These are phyloP conservation scores for Antechinus flavipes DNA, from an alignment of 2,113 vertebrate genomes.

Conservation along the genomic window DNA sequence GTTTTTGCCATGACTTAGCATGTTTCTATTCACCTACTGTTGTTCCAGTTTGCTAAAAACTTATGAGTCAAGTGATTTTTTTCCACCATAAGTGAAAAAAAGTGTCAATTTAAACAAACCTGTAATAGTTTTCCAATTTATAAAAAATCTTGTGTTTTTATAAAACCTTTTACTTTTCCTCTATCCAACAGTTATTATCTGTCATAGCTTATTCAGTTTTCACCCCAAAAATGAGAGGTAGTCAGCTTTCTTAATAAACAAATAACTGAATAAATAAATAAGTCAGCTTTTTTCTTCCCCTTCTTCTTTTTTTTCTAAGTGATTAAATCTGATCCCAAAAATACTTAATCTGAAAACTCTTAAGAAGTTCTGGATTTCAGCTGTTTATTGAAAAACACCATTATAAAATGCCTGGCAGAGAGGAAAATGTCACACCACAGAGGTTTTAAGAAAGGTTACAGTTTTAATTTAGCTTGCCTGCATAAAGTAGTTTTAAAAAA, in stretches of 20 bases:
- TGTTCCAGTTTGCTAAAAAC: conserved; percentile 5
- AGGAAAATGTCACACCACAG: conserved; percentile 53
- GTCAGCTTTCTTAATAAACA: neutral
- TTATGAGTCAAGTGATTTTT: conserved; percentile 31
- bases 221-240: neutral
- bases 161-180: conserved; percentile 15
- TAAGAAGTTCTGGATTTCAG: conserved; percentile 30
- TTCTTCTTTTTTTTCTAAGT: neutral
- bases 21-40: neutral
- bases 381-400: conserved; percentile 22
- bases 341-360: conserved; percentile 22
- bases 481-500: conserved; percentile 67
- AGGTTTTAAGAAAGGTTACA: conserved; percentile 49
- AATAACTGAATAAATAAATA: too few relatives aligned
- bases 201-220: conserved; percentile 6
- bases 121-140: neutral
- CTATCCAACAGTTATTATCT: conserved; percentile 20
- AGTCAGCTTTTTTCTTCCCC: neutral
- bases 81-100: neutral
- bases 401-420: conserved; percentile 42
- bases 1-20: conserved; percentile 59
- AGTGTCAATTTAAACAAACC: neutral
- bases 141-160: conserved; percentile 18
- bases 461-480: conserved; percentile 29
- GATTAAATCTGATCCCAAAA: conserved; percentile 25